Percentiles rank a stretch among this genome's conserved stretches.
These are phyloP conservation scores for Mormyrus lacerda DNA, from an alignment of 2,113 vertebrate species.

Conservation along the genomic window DNA sequence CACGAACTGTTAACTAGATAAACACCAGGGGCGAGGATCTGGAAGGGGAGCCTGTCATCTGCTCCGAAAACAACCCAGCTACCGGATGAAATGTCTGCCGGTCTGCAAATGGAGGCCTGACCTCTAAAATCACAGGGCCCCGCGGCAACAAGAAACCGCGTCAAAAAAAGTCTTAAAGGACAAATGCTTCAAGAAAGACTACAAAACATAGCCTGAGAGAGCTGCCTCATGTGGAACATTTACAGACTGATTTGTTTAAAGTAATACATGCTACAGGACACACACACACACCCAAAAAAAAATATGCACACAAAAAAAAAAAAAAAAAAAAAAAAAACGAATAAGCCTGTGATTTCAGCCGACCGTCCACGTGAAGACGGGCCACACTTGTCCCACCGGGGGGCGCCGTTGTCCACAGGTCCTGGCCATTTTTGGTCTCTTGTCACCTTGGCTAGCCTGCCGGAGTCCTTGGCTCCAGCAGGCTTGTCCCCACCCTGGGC, in stretches of 20 bases:
- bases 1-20: neutral
- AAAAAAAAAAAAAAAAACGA: neutral
- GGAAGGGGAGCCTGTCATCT: neutral
- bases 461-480: neutral
- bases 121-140: neutral
- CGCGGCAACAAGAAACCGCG: neutral
- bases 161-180: neutral
- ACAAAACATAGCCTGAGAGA: neutral
- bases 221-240: neutral
- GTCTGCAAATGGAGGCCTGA: neutral
- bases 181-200: neutral
- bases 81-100: neutral
- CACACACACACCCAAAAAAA: neutral
- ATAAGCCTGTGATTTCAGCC: neutral
- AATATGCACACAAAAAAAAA: neutral
- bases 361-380: neutral
- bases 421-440: neutral
- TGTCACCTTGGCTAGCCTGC: neutral
- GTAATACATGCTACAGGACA: neutral
- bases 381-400: neutral
- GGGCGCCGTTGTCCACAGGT: neutral
- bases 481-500: neutral
- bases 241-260: neutral
- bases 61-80: neutral
- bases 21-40: neutral